Evolutionary conservation across 2,797 vertebrate genomes (phyloP), one percentile per base, ranked within the genome.

Genomic region (Gambusia yucatana): DNA sequence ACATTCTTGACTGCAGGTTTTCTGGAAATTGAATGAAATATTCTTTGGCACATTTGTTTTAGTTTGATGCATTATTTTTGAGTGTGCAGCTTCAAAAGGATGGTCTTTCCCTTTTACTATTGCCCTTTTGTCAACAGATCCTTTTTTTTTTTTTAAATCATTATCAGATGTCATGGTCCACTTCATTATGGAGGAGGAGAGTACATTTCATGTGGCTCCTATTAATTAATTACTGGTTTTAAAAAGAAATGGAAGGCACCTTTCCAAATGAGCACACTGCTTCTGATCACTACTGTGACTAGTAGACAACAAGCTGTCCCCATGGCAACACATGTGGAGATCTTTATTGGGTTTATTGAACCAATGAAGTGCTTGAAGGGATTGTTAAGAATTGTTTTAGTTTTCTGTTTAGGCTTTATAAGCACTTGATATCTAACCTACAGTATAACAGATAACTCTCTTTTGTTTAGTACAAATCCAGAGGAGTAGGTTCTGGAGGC

Each of bases 261-360:
- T 82, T 78, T 79, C 87, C 84, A 81, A 74, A 70, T 93, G 92
- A 94, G 91, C 81, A 84, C 43, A 7, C 75, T 73, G 71, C 89
- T 94, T 97, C 96, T 97, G 97, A 97, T 97, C 96, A 91, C 93
- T 92, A 93, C 90, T 95, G 93, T 96, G 95, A 96, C 96, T 96
- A 97, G 96, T 91, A 96, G 93, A 96, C 94, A 78, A 85, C 92
- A 92, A 81, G 73, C 88, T 82, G 95, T 97, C 94, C 88, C 96
- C 96, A 97, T 97, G 96, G 96, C 89, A 97, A 96, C 96, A 69
- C 73, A 73, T 76, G 36, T 76, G 93, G 94, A 57, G 92, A 88
- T 95, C 71, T 94, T 94, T 91, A 94, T 91, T 73, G 36, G 30
- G 16, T 39, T 44, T 13, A 84, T 89, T 90, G 86, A 79, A 75